Evolutionary conservation across 2,113 vertebrate genomes (phyloP), one percentile per base, ranked within the genome.

Genomic region (Rutilus rutilus): DNA sequence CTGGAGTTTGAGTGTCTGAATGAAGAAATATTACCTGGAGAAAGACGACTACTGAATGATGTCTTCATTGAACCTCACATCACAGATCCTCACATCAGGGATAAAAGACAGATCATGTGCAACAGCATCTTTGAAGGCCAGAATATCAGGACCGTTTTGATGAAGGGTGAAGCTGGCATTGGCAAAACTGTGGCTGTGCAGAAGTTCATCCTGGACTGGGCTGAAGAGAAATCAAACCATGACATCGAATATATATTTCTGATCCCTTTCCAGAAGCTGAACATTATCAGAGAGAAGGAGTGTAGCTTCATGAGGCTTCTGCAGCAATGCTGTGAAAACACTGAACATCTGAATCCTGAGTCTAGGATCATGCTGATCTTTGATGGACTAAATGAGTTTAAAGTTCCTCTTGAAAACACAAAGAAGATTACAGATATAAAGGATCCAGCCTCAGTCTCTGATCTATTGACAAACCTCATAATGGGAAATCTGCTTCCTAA

Each of bases 161-260:
- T 45, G 39, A 74, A 74, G 39, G 71, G 71, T 6, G 71, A 45
- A 14, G 21, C 71, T 3, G 71, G 71, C 10, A 14, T 23, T 14
- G 71, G 71, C 14, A 74, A 74, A 74, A 45, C 39, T 2, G 23
- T 25, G 71, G 10, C 39, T 2, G 39, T 74, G 21, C 71, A 74
- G 39, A 74, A 74, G 71, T 25, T 69, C 30, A 10, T 69, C 17
- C 65, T 69, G 65, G 30, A 69, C 65, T 69, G 65, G 65, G 17
- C 65, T 69, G 30, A 36, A 36, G 65, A 74, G 11, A 74, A 45
- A 11, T 45, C 23, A 74, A n/a, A 45, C 17, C 11, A 5, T 45
- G 39, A 74, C 4, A 74, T 74, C 5, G 1, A 45, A 0, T 74
- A 74, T 7, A 45, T 74, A n/a, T 74, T 74, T 25, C 11, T 1